These are phyloP conservation scores for Anser brachyrhynchus DNA, from an alignment of 2,113 vertebrate genomes.

Conservation along the genomic window DNA sequence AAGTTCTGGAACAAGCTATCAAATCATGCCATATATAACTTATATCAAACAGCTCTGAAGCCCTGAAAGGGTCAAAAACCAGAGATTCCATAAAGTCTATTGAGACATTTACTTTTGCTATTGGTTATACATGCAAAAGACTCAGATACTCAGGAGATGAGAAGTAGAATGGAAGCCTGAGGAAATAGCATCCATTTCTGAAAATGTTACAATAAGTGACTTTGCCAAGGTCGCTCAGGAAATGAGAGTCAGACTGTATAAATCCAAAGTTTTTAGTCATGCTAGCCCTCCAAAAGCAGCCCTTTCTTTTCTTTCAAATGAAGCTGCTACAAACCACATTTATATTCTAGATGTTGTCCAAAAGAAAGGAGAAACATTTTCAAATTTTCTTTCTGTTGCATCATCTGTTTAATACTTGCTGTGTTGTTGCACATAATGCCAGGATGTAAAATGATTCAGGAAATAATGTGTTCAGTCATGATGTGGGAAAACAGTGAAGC, in stretches of 20 bases:
- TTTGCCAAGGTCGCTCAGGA: neutral
- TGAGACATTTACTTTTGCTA: neutral
- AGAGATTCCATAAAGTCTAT: neutral
- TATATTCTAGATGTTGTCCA: slow-evolving; percentile 6
- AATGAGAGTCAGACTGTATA: slow-evolving; percentile 15
- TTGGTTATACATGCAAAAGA: slow-evolving; percentile 19
- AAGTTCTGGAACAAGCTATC: neutral
- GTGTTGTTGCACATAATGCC: slow-evolving; percentile 18
- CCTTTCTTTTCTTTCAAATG: neutral
- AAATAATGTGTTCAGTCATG: slow-evolving; percentile 62
- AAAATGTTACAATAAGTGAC: slow-evolving; percentile 43
- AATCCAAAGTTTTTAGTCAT: slow-evolving; percentile 30
- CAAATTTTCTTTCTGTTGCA: slow-evolving; percentile 19
- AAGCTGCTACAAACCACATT: neutral
- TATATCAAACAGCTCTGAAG: neutral
- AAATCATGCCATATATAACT: neutral
- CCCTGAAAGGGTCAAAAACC: neutral
- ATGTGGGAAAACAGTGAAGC: slow-evolving; percentile 68
- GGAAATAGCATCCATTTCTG: slow-evolving; percentile 48
- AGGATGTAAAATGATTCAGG: slow-evolving; percentile 55
- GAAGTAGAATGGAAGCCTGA: slow-evolving; percentile 40
- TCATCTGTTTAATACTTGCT: slow-evolving; percentile 2
- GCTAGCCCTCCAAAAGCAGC: neutral
- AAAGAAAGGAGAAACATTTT: slow-evolving; percentile 30
- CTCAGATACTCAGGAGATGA: slow-evolving; percentile 16